A percentile compares a stretch with the other conserved stretches of the same genome.
Conservation (phyloP, 1,140 invertebrate species). For the Hyles euphorbiae region DNA sequence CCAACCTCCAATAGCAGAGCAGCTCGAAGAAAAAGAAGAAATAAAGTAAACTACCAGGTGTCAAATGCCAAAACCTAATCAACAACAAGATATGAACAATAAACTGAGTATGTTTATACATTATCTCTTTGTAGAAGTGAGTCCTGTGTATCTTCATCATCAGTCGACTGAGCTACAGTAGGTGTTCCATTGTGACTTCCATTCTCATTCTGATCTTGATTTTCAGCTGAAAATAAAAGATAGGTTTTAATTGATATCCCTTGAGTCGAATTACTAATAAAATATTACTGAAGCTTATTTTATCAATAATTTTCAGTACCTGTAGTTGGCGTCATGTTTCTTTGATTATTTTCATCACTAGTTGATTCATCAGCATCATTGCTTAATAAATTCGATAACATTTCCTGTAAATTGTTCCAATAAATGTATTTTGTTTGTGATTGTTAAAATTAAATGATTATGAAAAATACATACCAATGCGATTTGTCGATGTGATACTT, state of each 20-base stretch:
- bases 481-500: slow-evolving; percentile 54
- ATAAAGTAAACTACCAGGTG: too few relatives aligned
- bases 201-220: slow-evolving; percentile 1
- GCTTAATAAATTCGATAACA: slow-evolving; percentile 38
- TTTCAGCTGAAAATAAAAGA: not conserved
- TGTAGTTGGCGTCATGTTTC: not conserved
- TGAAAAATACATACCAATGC: slow-evolving; percentile 45
- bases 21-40: too few relatives aligned
- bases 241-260: too few relatives aligned
- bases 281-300: too few relatives aligned
- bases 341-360: not conserved
- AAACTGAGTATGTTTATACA: not conserved
- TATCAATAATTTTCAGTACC: not conserved
- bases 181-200: not conserved
- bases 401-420: slow-evolving; percentile 30
- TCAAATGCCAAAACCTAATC: too few relatives aligned
- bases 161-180: slow-evolving; percentile 17
- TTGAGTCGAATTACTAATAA: too few relatives aligned
- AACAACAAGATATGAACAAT: not conserved
- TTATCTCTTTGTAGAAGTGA: not conserved
- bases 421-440: too few relatives aligned
- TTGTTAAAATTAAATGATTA: too few relatives aligned
- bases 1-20: too few relatives aligned
- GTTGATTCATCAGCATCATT: slow-evolving; percentile 40
- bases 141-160: slow-evolving; percentile 44